These are phyloP conservation scores for Andrena marginata DNA, from an alignment of 2,888 invertebrate genomes.

Conservation along the genomic window DNA sequence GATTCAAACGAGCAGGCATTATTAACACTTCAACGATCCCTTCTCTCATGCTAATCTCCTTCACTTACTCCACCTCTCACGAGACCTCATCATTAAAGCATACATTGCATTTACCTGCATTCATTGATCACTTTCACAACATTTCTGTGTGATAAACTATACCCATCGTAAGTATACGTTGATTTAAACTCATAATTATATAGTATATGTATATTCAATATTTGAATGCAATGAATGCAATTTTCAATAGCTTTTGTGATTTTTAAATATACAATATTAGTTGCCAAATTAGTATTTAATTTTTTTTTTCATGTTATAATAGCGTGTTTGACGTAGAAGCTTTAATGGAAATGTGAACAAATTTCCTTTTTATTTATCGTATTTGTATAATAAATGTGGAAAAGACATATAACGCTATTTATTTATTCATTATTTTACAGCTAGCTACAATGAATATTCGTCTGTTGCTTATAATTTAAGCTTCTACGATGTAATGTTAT, in stretches of 20 bases:
- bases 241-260: slow-evolving; percentile 13
- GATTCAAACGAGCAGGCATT: slow-evolving; percentile 41
- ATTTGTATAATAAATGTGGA: not conserved
- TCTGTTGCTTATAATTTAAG: not conserved
- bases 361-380: not conserved
- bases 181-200: slow-evolving; percentile 27
- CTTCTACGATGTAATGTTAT: not conserved
- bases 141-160: slow-evolving; percentile 67
- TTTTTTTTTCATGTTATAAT: not conserved
- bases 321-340: not conserved
- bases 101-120: slow-evolving; percentile 56
- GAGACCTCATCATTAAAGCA: slow-evolving; percentile 41
- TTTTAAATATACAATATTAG: slow-evolving; percentile 8
- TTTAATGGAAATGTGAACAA: not conserved
- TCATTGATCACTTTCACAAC: slow-evolving; percentile 62
- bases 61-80: slow-evolving; percentile 25
- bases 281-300: not conserved
- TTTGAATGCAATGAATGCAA: slow-evolving; percentile 53
- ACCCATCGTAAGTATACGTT: slow-evolving; percentile 70
- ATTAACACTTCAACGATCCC: slow-evolving; percentile 37
- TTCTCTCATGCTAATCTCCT: slow-evolving; percentile 36
- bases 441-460: not conserved
- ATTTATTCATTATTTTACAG: not conserved
- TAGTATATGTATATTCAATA: slow-evolving; percentile 10
- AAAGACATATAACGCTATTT: not conserved